Evolutionary conservation across 2,888 invertebrate genomes (phyloP).

Genomic region (Hemistola chrysoprasaria): DNA sequence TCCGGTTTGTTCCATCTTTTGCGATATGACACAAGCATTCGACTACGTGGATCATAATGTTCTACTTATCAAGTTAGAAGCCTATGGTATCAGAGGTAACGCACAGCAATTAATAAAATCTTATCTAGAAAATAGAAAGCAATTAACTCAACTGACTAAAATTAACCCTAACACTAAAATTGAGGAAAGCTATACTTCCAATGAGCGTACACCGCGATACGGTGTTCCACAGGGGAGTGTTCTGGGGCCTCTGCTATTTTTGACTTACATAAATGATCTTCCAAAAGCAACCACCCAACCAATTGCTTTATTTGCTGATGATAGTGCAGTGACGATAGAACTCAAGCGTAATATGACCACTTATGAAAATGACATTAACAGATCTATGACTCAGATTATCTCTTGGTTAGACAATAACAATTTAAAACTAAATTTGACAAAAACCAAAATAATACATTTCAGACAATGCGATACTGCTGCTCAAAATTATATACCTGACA

Average conservation of each 20-base stretch:
- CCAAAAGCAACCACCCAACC: constrained; percentile 2
- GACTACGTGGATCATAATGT: constrained; percentile 6
- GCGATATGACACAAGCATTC: constrained; percentile 8
- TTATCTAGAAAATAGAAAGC: constrained; percentile 3
- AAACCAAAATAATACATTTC: constrained; percentile 5
- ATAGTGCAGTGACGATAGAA: constrained; percentile 1
- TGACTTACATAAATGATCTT: constrained; percentile 8
- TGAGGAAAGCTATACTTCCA: background rate
- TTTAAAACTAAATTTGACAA: constrained; percentile 1
- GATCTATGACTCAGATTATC: constrained; percentile 1
- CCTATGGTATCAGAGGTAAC: constrained; percentile 8
- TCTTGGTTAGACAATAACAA: background rate
- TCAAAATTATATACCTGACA: background rate
- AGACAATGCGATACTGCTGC: background rate
- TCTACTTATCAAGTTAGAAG: constrained; percentile 1
- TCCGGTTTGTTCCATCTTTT: constrained; percentile 3
- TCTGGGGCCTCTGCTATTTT: constrained; percentile 6
- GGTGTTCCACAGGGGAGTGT: constrained; percentile 8
- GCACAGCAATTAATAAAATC: constrained; percentile 1
- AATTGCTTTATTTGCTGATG: constrained; percentile 3
- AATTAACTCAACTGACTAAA: constrained; percentile 3
- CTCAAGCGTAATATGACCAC: constrained; percentile 1
- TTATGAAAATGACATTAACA: constrained; percentile 6
- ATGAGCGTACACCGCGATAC: background rate
- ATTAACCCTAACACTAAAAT: background rate